These are phyloP conservation scores for Phthorimaea operculella DNA, from an alignment of 1,140 invertebrate genomes.

Conservation along the genomic window DNA sequence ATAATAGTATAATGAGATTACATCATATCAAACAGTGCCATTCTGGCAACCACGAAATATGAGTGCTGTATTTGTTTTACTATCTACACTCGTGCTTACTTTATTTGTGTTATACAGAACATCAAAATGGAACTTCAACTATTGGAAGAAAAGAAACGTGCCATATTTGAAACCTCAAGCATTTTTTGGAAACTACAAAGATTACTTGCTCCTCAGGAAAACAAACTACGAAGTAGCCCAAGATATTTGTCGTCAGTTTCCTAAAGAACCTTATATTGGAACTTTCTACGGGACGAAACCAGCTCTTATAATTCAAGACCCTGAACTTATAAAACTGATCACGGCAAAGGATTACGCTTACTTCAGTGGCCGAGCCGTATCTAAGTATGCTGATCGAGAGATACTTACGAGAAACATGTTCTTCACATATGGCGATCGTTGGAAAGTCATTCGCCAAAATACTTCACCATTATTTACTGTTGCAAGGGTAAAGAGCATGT, in stretches of 20 bases:
- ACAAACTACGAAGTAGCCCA: background rate
- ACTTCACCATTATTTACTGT: constrained; percentile 70
- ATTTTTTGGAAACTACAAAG: constrained; percentile 38
- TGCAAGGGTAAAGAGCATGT: constrained; percentile 70
- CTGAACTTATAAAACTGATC: constrained; percentile 58
- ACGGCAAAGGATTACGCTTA: constrained; percentile 62
- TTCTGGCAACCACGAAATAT: no score
- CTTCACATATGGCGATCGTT: constrained; percentile 47
- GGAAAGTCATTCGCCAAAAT: constrained; percentile 69
- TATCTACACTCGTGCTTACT: background rate
- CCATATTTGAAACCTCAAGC: constrained; percentile 29
- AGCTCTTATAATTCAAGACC: constrained; percentile 55
- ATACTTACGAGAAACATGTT: constrained; percentile 30
- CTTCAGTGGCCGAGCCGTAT: constrained; percentile 49
- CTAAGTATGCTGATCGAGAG: constrained; percentile 19
- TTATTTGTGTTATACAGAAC: constrained; percentile 17
- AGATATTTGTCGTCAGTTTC: constrained; percentile 10
- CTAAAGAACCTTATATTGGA: constrained; percentile 30
- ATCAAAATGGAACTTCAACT: constrained; percentile 19
- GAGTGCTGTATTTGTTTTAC: background rate
- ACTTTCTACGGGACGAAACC: constrained; percentile 64
- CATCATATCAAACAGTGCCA: no score
- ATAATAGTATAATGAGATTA: no score
- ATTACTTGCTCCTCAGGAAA: constrained; percentile 25
- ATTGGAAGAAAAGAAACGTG: constrained; percentile 42